A percentile compares a stretch with the other conserved stretches of the same genome.
These are phyloP conservation scores for Trachymyrmex septentrionalis DNA, from an alignment of 1,140 invertebrate species.

Conservation along the genomic window DNA sequence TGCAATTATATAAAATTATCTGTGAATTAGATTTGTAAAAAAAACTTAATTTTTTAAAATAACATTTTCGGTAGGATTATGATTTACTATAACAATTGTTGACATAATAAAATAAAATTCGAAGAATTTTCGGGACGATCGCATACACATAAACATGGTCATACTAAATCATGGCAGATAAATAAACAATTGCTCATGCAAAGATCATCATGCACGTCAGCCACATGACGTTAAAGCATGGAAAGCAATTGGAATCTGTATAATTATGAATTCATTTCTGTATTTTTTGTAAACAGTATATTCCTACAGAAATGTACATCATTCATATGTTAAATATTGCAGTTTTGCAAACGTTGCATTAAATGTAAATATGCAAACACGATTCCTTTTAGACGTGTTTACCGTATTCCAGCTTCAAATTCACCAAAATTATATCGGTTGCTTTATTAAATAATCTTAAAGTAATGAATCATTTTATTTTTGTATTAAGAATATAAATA, in stretches of 20 bases:
- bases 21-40: background rate
- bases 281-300: background rate
- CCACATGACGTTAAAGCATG: background rate
- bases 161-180: constrained; percentile 51
- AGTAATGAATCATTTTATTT: background rate
- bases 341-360: background rate
- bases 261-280: background rate
- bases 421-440: background rate
- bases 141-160: background rate
- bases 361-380: background rate
- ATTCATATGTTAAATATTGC: background rate
- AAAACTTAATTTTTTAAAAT: background rate
- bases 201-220: background rate
- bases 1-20: background rate
- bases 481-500: background rate
- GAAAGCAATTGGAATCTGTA: background rate
- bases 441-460: background rate
- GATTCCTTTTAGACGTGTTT: background rate
- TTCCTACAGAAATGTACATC: background rate
- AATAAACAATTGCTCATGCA: constrained; percentile 19
- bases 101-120: background rate
- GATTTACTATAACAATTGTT: background rate
- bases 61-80: background rate
- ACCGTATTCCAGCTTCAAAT: background rate
- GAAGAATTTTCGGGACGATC: background rate